Conservation (phyloP, 2,797 vertebrate genomes). For the Danio aesculapii region DNA sequence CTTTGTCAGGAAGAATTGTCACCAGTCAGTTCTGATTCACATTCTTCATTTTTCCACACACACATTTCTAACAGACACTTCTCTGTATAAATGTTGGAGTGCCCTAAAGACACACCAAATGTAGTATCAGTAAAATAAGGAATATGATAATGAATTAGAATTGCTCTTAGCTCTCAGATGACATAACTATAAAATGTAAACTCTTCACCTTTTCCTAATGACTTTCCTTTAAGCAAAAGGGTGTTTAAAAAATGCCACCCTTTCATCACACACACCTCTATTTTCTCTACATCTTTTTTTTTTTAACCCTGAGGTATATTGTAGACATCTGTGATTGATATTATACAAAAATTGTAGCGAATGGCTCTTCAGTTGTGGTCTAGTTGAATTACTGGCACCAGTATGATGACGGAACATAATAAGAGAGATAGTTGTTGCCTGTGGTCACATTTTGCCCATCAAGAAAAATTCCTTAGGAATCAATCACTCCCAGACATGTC, state of each 20-base stretch:
- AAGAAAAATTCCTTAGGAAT: constrained; percentile 16
- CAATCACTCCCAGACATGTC: background rate
- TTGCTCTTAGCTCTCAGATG: background rate
- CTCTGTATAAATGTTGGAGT: background rate
- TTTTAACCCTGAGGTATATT: too few relatives aligned
- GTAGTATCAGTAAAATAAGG: background rate
- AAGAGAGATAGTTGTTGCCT: constrained; percentile 2
- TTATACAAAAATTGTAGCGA: background rate
- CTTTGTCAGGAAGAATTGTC: background rate
- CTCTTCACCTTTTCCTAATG: background rate
- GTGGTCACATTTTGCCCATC: constrained; percentile 20
- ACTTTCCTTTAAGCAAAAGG: background rate
- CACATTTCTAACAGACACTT: background rate
- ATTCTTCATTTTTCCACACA: background rate
- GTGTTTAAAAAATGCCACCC: background rate
- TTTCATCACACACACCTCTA: background rate
- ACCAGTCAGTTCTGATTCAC: background rate
- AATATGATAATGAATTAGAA: constrained; percentile 5
- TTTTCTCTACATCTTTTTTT: too few relatives aligned
- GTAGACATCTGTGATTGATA: too few relatives aligned
- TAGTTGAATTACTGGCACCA: constrained; percentile 1
- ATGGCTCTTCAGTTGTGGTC: background rate
- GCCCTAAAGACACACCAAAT: background rate
- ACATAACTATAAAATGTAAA: constrained; percentile 6
- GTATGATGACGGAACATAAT: constrained; percentile 10